phyloP scores from a whole-genome alignment of 2,888 invertebrate species.

The Rotaria macrura region DNA sequence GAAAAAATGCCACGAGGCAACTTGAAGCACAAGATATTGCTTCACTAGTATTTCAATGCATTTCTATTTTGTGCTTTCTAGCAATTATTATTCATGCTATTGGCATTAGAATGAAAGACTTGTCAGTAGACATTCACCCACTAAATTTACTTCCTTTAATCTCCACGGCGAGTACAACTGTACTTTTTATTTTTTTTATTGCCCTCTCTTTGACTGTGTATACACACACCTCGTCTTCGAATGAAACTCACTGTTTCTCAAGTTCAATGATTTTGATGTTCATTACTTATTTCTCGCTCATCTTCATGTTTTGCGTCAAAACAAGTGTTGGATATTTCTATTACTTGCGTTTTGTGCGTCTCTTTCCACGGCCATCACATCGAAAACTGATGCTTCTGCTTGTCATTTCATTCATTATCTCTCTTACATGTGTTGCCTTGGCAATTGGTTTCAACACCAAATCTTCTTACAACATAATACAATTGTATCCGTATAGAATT shows the following conservation, averaged over 20 bases:
- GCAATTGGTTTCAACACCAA: neutral
- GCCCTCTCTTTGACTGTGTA: neutral
- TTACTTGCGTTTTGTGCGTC: neutral
- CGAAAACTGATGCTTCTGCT: neutral
- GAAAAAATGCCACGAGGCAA: neutral
- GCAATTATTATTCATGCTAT: neutral
- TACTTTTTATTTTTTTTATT: neutral
- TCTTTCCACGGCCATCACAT: neutral
- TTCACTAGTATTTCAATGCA: neutral
- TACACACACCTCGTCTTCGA: neutral
- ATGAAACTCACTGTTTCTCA: neutral
- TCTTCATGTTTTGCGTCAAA: neutral
- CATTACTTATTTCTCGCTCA: neutral
- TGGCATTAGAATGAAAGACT: neutral
- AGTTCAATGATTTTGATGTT: neutral
- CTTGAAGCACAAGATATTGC: neutral
- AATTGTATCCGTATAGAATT: neutral
- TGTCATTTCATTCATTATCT: neutral
- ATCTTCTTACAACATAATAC: neutral
- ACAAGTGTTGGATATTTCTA: neutral
- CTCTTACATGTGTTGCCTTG: neutral
- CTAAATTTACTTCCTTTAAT: slow-evolving; percentile 7
- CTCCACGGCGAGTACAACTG: neutral
- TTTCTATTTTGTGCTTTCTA: neutral
- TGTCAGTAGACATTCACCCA: neutral